Conservation (phyloP, 2,113 vertebrate genomes). For the Tupaia chinensis region DNA sequence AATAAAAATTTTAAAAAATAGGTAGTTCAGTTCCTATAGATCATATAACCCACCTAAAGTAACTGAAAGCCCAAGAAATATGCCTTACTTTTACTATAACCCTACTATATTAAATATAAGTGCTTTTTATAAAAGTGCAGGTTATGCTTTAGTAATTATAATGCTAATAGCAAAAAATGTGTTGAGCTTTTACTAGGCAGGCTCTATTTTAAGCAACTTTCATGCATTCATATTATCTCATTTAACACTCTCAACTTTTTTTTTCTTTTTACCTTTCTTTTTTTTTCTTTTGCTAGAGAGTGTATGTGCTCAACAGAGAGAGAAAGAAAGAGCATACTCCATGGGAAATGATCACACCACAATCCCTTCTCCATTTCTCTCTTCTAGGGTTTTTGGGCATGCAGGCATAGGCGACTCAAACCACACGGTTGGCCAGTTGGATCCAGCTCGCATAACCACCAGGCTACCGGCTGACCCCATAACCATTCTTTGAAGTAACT, state of each 20-base stretch:
- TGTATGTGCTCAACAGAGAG: no score
- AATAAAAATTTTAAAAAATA: background rate
- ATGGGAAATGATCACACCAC: no score
- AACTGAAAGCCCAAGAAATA: background rate
- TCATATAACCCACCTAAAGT: background rate
- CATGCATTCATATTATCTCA: background rate
- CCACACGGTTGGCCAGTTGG: no score
- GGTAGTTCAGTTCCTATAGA: background rate
- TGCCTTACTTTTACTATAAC: background rate
- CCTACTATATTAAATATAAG: background rate
- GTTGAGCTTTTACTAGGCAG: background rate
- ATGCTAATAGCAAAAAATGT: background rate
- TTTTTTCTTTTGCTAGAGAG: no score
- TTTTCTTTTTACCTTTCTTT: no score
- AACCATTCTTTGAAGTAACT: background rate
- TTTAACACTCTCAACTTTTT: background rate
- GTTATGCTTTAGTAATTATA: background rate
- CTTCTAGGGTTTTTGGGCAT: no score
- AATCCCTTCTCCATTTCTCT: no score
- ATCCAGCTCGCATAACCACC: no score
- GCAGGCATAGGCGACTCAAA: no score
- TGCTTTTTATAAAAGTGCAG: background rate
- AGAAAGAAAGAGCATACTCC: no score
- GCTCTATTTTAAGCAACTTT: slow-evolving; percentile 12
- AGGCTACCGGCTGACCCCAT: background rate